Evolutionary conservation across 1,140 invertebrate species (phyloP), one percentile per base, ranked within the genome.

Genomic region (Bombus impatiens): DNA sequence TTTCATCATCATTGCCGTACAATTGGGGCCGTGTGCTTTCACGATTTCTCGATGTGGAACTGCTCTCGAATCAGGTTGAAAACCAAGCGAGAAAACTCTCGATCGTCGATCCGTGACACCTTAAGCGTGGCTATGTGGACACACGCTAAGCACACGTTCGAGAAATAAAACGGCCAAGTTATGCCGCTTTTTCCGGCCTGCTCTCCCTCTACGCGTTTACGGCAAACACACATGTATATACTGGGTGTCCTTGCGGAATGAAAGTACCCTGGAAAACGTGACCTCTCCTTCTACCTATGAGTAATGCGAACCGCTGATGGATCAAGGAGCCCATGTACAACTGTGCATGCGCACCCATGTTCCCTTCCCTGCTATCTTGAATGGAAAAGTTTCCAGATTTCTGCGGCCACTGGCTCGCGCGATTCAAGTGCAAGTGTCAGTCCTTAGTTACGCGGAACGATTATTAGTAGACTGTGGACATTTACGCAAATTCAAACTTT

Each of bases 161-260:
- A 68, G 77, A 82, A 80, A 88, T 78, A 87, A 78, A 85, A 84
- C 88, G 88, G 83, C 89, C 81, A 87, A 92, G 90, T 91, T 92
- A 91, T 92, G 88, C 84, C 87, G 86, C 86, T 90, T 87, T 92
- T 93, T 91, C 91, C 85, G 71, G 84, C 81, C 86, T 84, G 78
- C 76, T 88, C 79, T 85, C 85, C 86, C 74, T 88, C 70, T 79
- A 42, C 74, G 53, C 40, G 47, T 84, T 65, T 81, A 65, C 68
- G 42, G 78, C 68, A 65, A 32, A 22, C 25, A 87, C 92, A 40
- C 15, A 22, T 37, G 10, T 67, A 67, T 67, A 37, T 91, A 94
- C 93, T 86, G 92, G 93, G 82, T 94, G 94, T 95, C 94, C 95
- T 95, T 95, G 94, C 90, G 89, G 92, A 94, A 95, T 95, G 94